These are phyloP conservation scores for Empidonax alnorum DNA, from an alignment of 2,113 vertebrate species.

Conservation along the genomic window DNA sequence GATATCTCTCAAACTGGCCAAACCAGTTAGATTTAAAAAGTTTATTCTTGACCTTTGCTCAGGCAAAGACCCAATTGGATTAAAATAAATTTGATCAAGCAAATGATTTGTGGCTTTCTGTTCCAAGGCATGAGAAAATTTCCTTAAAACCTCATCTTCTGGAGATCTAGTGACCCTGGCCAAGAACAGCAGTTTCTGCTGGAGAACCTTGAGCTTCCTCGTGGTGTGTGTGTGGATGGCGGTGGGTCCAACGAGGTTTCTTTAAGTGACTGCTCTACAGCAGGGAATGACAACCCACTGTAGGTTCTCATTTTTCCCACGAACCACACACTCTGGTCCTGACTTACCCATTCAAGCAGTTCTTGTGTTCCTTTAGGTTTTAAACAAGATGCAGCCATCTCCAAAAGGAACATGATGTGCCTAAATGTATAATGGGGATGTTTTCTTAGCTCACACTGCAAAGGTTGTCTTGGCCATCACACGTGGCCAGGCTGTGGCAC, in stretches of 20 bases:
- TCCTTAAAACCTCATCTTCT: neutral
- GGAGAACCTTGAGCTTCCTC: neutral
- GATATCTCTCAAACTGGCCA: neutral
- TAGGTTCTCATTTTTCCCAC: neutral
- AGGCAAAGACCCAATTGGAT: neutral
- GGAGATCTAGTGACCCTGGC: neutral
- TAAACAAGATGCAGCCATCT: neutral
- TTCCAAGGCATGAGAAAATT: neutral
- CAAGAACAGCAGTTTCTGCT: neutral
- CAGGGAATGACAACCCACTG: neutral
- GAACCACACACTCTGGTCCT: neutral
- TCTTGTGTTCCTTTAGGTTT: neutral
- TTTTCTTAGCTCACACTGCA: neutral
- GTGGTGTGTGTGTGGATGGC: neutral
- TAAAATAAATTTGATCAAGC: neutral
- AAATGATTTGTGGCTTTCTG: constrained; percentile 5
- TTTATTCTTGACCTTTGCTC: neutral
- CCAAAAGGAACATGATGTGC: neutral
- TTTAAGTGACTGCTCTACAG: neutral
- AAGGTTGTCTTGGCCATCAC: neutral
- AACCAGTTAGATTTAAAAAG: neutral
- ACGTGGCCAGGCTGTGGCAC: neutral
- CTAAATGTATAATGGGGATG: neutral
- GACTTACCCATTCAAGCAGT: neutral
- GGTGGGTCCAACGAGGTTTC: neutral